Evolutionary conservation across 2,888 invertebrate genomes (phyloP).

Genomic region (Leucoma salicis): DNA sequence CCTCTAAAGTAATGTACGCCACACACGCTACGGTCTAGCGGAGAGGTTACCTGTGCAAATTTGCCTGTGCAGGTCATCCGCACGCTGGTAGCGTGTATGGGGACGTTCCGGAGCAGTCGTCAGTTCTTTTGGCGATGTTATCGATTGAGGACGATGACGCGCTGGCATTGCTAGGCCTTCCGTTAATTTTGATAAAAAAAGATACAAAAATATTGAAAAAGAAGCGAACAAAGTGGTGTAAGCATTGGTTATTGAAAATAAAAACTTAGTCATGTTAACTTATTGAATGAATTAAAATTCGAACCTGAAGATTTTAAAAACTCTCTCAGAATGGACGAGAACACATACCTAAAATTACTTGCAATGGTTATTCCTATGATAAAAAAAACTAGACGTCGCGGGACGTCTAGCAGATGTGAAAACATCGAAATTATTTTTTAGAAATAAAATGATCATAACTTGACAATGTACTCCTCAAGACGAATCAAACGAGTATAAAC

Average conservation of each 20-base stretch:
- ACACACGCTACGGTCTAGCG: constrained; percentile 17
- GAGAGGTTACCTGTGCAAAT: constrained; percentile 20
- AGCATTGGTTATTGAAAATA: constrained; percentile 25
- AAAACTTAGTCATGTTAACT: constrained; percentile 17
- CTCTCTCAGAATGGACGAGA: background rate
- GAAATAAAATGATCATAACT: too few species aligned
- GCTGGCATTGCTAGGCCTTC: constrained; percentile 23
- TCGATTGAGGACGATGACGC: constrained; percentile 25
- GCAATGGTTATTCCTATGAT: background rate
- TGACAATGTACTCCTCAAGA: too few species aligned
- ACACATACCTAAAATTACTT: background rate
- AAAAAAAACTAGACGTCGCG: too few species aligned
- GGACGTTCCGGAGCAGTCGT: constrained; percentile 28
- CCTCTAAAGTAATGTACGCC: constrained; percentile 1
- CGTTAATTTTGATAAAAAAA: constrained; percentile 23
- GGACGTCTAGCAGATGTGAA: too few species aligned
- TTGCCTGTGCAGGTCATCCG: constrained; percentile 28
- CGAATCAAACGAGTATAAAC: too few species aligned
- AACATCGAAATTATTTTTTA: too few species aligned
- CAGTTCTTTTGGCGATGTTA: constrained; percentile 28
- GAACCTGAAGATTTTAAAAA: constrained; percentile 19
- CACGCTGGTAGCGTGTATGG: constrained; percentile 20
- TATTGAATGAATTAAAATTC: constrained; percentile 23
- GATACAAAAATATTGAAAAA: constrained; percentile 8
- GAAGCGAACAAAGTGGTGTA: constrained; percentile 21